These are phyloP conservation scores for Drosophila ustulata DNA, from an alignment of 2,888 invertebrate species.

Conservation along the genomic window DNA sequence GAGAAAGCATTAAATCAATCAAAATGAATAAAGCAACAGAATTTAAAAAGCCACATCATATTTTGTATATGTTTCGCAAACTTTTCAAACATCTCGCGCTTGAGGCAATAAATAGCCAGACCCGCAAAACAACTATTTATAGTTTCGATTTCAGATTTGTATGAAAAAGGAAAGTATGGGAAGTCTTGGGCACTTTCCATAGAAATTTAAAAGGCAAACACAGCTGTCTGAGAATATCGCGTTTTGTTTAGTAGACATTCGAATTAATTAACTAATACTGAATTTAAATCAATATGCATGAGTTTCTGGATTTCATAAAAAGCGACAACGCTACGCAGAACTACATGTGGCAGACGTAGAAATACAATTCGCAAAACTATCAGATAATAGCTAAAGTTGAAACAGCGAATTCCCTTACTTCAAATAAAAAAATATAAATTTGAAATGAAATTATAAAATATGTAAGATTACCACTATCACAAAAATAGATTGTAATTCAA, in stretches of 20 bases:
- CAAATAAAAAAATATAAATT: no score
- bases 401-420: no score
- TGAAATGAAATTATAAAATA: no score
- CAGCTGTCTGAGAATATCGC: slow-evolving; percentile 9
- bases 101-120: slow-evolving; percentile 36
- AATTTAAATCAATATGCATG: not conserved
- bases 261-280: not conserved
- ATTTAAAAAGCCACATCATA: not conserved
- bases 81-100: slow-evolving; percentile 52
- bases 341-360: slow-evolving; percentile 2
- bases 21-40: slow-evolving; percentile 21
- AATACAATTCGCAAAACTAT: not conserved
- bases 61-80: slow-evolving; percentile 34
- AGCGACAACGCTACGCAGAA: not conserved
- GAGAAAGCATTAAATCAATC: slow-evolving; percentile 3
- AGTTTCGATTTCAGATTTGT: slow-evolving; percentile 53
- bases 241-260: not conserved
- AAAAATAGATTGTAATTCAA: no score
- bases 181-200: slow-evolving; percentile 13
- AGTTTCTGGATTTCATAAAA: not conserved
- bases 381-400: not conserved
- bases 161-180: slow-evolving; percentile 74
- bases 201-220: slow-evolving; percentile 4
- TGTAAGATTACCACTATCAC: no score
- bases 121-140: slow-evolving; percentile 60